These are phyloP conservation scores for Diplodus sargus DNA, from an alignment of 2,797 vertebrate species.

Conservation along the genomic window DNA sequence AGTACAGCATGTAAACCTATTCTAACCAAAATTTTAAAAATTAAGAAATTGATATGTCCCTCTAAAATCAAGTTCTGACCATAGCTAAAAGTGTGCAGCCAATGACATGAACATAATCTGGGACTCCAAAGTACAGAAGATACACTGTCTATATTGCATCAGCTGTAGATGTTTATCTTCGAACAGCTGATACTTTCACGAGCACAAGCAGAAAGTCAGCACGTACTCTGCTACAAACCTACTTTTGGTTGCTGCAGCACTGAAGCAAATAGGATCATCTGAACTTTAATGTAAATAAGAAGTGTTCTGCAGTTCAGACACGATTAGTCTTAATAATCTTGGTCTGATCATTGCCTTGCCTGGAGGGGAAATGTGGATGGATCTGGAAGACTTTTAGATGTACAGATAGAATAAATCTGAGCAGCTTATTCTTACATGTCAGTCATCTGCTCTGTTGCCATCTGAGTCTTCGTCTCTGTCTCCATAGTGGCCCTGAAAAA, in stretches of 20 bases:
- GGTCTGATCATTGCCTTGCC: not conserved
- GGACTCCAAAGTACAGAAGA: conserved; percentile 8
- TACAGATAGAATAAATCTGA: conserved; percentile 33
- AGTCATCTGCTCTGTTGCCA: conserved; percentile 44
- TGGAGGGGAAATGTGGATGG: not conserved
- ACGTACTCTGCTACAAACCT: not conserved
- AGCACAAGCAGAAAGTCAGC: not conserved
- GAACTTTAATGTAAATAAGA: not conserved
- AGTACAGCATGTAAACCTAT: too few relatives aligned
- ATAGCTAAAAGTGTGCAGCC: too few relatives aligned
- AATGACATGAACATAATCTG: not conserved
- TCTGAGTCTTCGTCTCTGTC: conserved; percentile 58
- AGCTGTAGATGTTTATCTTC: conserved; percentile 4
- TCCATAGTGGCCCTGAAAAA: conserved; percentile 72
- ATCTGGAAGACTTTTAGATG: not conserved
- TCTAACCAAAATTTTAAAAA: too few relatives aligned
- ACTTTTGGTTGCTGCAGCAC: conserved; percentile 4
- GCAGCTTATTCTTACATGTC: conserved; percentile 68
- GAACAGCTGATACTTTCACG: conserved; percentile 8
- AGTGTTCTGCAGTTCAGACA: not conserved
- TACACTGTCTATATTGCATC: not conserved
- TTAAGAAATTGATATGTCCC: too few relatives aligned
- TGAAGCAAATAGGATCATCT: not conserved
- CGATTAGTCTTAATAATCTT: too few relatives aligned
- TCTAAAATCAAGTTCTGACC: too few relatives aligned